These are phyloP conservation scores for Mycalesis mineus DNA, from an alignment of 2,888 invertebrate species.

Conservation along the genomic window DNA sequence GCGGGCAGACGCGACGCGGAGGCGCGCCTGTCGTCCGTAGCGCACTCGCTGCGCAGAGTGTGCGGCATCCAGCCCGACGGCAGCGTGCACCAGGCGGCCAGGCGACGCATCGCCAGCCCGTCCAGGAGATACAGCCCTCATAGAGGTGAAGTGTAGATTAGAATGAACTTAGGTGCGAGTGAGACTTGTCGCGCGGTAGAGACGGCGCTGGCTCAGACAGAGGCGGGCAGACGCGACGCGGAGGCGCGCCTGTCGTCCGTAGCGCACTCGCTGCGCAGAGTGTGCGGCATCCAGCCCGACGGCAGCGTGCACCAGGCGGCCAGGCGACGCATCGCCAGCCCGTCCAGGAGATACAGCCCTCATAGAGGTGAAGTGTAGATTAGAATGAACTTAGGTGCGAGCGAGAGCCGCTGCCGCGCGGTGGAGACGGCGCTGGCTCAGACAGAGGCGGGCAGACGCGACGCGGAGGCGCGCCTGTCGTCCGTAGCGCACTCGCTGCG, in stretches of 20 bases:
- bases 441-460: slow-evolving; percentile 87
- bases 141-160: slow-evolving; percentile 51
- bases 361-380: slow-evolving; percentile 66
- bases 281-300: slow-evolving; percentile 92
- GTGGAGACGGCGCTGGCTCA: slow-evolving; percentile 90
- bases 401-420: slow-evolving; percentile 90
- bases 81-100: slow-evolving; percentile 79
- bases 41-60: slow-evolving; percentile 89
- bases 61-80: slow-evolving; percentile 94
- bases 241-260: slow-evolving; percentile 93
- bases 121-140: slow-evolving; percentile 88
- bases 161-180: slow-evolving; percentile 85
- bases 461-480: slow-evolving; percentile 89
- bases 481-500: slow-evolving; percentile 90
- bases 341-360: slow-evolving; percentile 88
- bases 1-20: slow-evolving; percentile 88
- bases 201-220: slow-evolving; percentile 87
- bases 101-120: slow-evolving; percentile 86
- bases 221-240: slow-evolving; percentile 85
- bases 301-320: slow-evolving; percentile 82
- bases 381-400: slow-evolving; percentile 82
- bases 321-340: slow-evolving; percentile 84
- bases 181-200: slow-evolving; percentile 93
- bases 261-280: slow-evolving; percentile 88
- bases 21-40: slow-evolving; percentile 90